Evolutionary conservation across 2,888 invertebrate species (phyloP), one percentile per base, ranked within the genome.

Genomic region (Priocnemis perturbator): DNA sequence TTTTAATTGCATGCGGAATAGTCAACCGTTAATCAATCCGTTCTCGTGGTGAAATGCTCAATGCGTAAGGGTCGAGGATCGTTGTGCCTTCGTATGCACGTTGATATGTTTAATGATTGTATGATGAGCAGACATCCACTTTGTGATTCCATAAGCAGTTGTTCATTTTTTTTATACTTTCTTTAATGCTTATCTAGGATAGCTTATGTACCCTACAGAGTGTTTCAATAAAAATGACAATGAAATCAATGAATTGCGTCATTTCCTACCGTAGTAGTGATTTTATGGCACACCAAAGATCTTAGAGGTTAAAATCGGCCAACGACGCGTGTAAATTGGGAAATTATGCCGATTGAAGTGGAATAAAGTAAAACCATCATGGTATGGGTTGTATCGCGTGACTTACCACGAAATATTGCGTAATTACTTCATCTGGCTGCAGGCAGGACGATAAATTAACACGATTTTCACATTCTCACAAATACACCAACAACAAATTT

Each of bases 51-150:
- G 83, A 88, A 86, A 82, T 81, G 79, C 84, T 86, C 75, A 57
- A 60, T 73, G 75, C 85, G 88, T 89, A 88, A 89, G 88, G 88
- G 88, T 88, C 87, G 89, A 88, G 89, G 89, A 89, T 82, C 89
- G 87, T 80, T 85, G 88, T 88, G 88, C 87, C 89, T 89, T 88
- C 87, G 79, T 83, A 69, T 81, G 74, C 81, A 82, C 83, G 84
- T 85, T 78, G 82, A 83, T 81, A 84, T 77, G 82, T 83, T 81
- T 77, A 78, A 74, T 66, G 81, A 83, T 82, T 80, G 81, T 82
- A 83, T 82, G 76, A 83, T 79, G 78, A 78, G 79, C 83, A 83
- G 77, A 79, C 78, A 84, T 86, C 82, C 84, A 83, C 81, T 88
- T 87, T 88, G 88, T 88, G 88, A 88, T 88, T 83, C 76, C 81